Conservation (phyloP, 1,140 invertebrate genomes). For the Bilobella aurantiaca region DNA sequence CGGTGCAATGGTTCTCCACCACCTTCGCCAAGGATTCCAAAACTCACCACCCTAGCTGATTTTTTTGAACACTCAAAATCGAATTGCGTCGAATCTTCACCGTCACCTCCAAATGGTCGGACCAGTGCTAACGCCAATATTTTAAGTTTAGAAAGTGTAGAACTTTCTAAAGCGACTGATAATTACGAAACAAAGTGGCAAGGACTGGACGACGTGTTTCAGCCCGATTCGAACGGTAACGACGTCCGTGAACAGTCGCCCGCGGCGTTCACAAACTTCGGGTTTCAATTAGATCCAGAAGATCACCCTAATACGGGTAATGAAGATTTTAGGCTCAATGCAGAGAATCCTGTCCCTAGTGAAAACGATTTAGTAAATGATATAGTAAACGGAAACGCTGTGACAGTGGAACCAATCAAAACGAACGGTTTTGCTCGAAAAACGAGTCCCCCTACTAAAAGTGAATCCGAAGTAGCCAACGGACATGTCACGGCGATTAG, state of each 20-base stretch:
- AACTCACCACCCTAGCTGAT: too few relatives aligned
- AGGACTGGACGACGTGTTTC: not conserved
- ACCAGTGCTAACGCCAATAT: too few relatives aligned
- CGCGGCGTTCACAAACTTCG: constrained; percentile 17
- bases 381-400: too few relatives aligned
- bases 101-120: too few relatives aligned
- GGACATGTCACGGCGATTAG: too few relatives aligned
- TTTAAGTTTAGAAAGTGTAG: too few relatives aligned
- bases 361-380: too few relatives aligned
- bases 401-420: not conserved
- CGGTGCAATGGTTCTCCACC: not conserved
- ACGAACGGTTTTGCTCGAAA: not conserved
- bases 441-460: not conserved
- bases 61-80: too few relatives aligned
- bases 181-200: constrained; percentile 4
- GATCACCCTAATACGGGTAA: not conserved
- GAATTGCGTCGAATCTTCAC: too few relatives aligned
- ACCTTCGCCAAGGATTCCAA: too few relatives aligned
- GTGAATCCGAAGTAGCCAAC: too few relatives aligned
- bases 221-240: not conserved
- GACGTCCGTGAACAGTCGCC: not conserved
- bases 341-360: not conserved
- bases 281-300: constrained; percentile 19
- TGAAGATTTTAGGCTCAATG: not conserved
- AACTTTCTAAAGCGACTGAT: constrained; percentile 4